These are phyloP conservation scores for Nothocercus julius DNA, from an alignment of 2,113 vertebrate species.

Conservation along the genomic window DNA sequence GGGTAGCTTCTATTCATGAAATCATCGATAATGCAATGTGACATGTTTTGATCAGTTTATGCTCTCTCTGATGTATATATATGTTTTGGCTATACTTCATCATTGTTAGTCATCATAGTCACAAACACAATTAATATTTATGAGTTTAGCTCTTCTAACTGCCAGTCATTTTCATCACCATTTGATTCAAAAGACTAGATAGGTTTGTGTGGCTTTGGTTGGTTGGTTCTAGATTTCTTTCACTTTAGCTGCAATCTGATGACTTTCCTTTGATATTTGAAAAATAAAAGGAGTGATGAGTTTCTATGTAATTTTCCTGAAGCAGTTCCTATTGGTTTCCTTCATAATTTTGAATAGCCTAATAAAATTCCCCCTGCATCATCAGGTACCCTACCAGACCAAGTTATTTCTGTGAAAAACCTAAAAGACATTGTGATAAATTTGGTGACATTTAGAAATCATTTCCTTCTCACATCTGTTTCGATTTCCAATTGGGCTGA, in stretches of 20 bases:
- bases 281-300: background rate
- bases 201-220: background rate
- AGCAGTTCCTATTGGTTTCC: background rate
- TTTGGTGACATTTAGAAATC: background rate
- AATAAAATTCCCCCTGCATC: background rate
- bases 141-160: background rate
- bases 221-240: background rate
- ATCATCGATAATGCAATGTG: background rate
- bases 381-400: background rate
- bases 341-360: background rate
- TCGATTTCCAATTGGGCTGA: background rate
- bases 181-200: background rate
- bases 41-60: background rate
- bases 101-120: background rate
- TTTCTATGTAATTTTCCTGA: background rate
- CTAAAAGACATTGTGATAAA: background rate
- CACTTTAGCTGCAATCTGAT: background rate
- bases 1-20: background rate
- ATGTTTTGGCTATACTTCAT: background rate
- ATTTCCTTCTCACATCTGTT: background rate
- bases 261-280: background rate
- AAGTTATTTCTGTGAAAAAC: background rate
- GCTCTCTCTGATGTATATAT: background rate
- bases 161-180: background rate
- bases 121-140: background rate